Percentiles rank a stretch among this genome's conserved stretches.
Evolutionary conservation across 2,113 vertebrate species (phyloP).

Genomic region (Hippocampus barbouri): DNA sequence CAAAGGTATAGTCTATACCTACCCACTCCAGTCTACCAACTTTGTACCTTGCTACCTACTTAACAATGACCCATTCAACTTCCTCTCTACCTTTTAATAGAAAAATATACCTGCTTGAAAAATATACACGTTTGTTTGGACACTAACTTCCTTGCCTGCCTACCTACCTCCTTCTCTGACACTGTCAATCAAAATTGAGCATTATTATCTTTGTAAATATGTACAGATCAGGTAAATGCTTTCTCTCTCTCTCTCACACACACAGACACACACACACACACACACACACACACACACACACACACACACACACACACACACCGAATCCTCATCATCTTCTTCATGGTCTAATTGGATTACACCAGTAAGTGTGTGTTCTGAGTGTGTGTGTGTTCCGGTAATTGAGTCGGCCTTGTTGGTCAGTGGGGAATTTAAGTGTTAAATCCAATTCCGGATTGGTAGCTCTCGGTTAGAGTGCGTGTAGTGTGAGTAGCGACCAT

Average conservation of each 20-base stretch:
- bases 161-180: neutral
- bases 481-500: conserved; percentile 67
- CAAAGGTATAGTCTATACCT: too few species aligned
- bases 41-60: too few species aligned
- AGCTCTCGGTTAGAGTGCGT: conserved; percentile 60
- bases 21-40: too few species aligned
- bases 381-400: conserved; percentile 56
- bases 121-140: neutral
- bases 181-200: neutral
- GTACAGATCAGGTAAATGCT: neutral
- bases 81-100: neutral
- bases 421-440: conserved; percentile 74
- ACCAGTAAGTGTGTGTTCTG: conserved; percentile 25
- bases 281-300: neutral
- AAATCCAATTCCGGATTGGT: conserved; percentile 77
- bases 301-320: neutral
- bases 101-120: neutral
- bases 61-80: neutral
- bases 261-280: neutral
- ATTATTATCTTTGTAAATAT: neutral
- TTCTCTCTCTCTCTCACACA: too few species aligned
- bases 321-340: conserved; percentile 28
- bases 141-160: too few species aligned
- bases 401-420: conserved; percentile 71
- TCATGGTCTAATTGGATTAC: conserved; percentile 66